These are phyloP conservation scores for Periparus ater DNA, from an alignment of 2,797 vertebrate genomes.

Conservation along the genomic window DNA sequence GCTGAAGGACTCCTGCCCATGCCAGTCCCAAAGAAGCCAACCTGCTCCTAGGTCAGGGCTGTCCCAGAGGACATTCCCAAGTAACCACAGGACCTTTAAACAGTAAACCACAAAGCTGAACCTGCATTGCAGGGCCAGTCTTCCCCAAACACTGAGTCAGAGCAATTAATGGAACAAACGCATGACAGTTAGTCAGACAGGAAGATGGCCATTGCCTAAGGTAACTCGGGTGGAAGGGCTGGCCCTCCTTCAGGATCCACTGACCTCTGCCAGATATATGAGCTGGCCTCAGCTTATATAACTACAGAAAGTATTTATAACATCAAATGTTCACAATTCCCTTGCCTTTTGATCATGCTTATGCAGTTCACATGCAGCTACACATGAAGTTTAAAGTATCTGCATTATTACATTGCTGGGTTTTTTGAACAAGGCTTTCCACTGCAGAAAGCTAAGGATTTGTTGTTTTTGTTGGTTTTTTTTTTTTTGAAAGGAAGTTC, in stretches of 20 bases:
- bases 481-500: background rate
- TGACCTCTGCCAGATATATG: conserved; percentile 62
- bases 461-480: background rate
- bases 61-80: background rate
- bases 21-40: background rate
- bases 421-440: conserved; percentile 29
- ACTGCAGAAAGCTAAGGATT: background rate
- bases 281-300: conserved; percentile 66
- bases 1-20: background rate
- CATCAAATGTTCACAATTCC: conserved; percentile 23
- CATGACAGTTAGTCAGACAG: conserved; percentile 63
- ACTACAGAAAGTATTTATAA: conserved; percentile 57
- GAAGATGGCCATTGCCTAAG: conserved; percentile 53
- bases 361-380: conserved; percentile 4
- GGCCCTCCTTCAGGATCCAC: conserved; percentile 54
- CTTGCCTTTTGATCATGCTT: conserved; percentile 8
- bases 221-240: conserved; percentile 50
- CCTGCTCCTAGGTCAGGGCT: background rate
- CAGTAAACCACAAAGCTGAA: conserved; percentile 23
- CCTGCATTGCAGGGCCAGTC: background rate
- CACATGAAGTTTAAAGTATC: background rate
- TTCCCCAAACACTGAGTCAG: conserved; percentile 60
- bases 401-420: background rate
- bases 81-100: background rate
- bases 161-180: conserved; percentile 24